Base-by-base conservation (phyloP, 2,113 vertebrate genomes). In the Opisthocomus hoazin region DNA sequence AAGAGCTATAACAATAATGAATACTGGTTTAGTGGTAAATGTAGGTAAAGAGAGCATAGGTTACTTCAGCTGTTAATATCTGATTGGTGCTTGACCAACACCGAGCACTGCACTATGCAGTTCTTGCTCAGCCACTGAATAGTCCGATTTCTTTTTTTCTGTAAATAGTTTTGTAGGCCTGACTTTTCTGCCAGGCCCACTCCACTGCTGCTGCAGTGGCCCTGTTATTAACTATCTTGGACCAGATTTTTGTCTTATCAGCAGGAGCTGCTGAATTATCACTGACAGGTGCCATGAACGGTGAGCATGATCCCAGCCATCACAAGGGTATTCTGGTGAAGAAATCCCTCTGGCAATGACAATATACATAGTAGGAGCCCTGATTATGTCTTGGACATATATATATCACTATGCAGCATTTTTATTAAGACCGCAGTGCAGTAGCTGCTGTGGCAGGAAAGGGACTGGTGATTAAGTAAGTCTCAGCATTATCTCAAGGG, bases 381-480 rank as follows among this genome's bases (percentile, higher is more conserved):
- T 86, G 76, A 81, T 93, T 90, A 75, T 75, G 60, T 71, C 83
- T 84, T 71, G 34, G 51, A 61, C 64, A 37, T 77, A 66, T 1
- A 12, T 90, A 87, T 81, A 87, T 81, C 83, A 94, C 76, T 84
- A 48, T n/a, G 29, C 46, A 90, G 53, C 68, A 81, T 46, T 70
- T 97, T 95, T 95, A 86, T 93, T 92, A 87, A 89, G 73, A 77
- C 60, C 0, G 17, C 73, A 94, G 85, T 90, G 82, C 85, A 87
- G 88, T 74, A 90, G n/a, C 29, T 91, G 82, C 56, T 66, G 41
- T 82, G 37, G 30, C 51, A 87, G 85, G 53, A 82, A 65, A 93
- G 34, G 37, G 58, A 51, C 23, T 56, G 51, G 78, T 70, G 54
- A 74, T 91, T 77, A 76, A 92, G 63, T 51, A 36, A 87, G 73